Percentiles rank a stretch among this genome's conserved stretches.
These are phyloP conservation scores for Phalera bucephala DNA, from an alignment of 2,888 invertebrate species.

Conservation along the genomic window DNA sequence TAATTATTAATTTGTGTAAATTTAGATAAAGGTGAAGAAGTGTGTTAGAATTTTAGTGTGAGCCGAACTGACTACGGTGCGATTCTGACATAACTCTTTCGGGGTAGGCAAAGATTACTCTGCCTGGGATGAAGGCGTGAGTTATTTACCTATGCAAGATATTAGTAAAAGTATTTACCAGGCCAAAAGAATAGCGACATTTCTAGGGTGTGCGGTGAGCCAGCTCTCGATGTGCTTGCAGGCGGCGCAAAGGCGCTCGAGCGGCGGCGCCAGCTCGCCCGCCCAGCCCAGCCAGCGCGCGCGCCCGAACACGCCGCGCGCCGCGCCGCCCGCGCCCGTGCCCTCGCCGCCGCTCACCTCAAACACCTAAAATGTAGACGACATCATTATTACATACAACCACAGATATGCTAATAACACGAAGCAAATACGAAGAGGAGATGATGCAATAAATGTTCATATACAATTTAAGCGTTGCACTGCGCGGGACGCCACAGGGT, in stretches of 20 bases:
- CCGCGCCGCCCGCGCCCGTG: slow-evolving; percentile 80
- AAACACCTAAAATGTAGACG: slow-evolving; percentile 91
- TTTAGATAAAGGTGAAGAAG: too few species aligned
- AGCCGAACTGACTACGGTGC: too few species aligned
- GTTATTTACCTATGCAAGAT: too few species aligned
- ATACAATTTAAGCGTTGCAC: too few species aligned
- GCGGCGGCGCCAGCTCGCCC: slow-evolving; percentile 91
- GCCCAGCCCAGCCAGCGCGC: slow-evolving; percentile 93
- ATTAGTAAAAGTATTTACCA: slow-evolving; percentile 85
- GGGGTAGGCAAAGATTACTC: too few species aligned
- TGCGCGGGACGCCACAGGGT: too few species aligned
- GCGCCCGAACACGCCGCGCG: slow-evolving; percentile 86
- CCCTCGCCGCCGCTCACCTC: slow-evolving; percentile 90
- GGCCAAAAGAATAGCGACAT: slow-evolving; percentile 94
- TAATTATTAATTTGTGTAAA: too few species aligned
- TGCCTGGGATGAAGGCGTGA: too few species aligned
- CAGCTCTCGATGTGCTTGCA: slow-evolving; percentile 97
- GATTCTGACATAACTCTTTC: too few species aligned
- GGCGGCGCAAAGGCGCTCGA: slow-evolving; percentile 94
- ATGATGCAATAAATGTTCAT: too few species aligned
- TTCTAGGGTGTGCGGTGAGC: slow-evolving; percentile 91
- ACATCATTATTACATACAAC: slow-evolving; percentile 2
- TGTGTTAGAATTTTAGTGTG: too few species aligned
- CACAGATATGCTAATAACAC: not conserved
- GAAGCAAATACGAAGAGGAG: too few species aligned